Conservation (phyloP, 2,797 vertebrate species). For the Myotis planiceps region DNA sequence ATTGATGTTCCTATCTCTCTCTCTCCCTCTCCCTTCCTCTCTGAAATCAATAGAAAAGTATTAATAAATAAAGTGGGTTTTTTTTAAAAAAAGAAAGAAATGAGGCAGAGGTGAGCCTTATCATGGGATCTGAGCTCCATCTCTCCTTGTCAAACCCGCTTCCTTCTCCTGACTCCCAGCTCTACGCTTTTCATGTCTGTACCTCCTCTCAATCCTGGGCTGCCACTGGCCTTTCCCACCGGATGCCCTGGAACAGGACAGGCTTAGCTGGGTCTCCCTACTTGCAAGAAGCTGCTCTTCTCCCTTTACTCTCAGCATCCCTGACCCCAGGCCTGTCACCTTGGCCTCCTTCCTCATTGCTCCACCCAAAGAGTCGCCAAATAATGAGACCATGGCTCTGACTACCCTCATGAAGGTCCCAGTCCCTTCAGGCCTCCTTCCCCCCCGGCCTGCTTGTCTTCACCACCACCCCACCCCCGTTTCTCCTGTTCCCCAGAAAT, state of each 20-base stretch:
- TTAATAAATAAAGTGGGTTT: too few relatives aligned
- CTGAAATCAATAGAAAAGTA: too few relatives aligned
- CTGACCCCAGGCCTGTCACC: not conserved
- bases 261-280: not conserved
- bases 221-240: not conserved
- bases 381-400: not conserved
- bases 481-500: not conserved
- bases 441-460: not conserved
- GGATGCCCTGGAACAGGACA: not conserved
- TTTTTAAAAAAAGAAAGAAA: not conserved
- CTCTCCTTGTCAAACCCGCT: not conserved
- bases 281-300: not conserved
- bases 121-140: not conserved
- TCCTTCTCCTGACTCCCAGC: not conserved
- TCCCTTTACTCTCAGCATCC: not conserved
- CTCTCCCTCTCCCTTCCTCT: too few relatives aligned
- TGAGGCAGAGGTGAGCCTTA: slow-evolving; percentile 16
- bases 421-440: not conserved
- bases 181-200: not conserved
- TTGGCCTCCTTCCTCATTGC: not conserved
- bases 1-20: too few relatives aligned
- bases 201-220: not conserved
- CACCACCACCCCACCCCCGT: not conserved
- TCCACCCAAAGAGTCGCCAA: not conserved
- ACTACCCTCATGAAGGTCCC: not conserved